These are phyloP conservation scores for Scomber scombrus DNA, from an alignment of 2,113 vertebrate species.

Conservation along the genomic window DNA sequence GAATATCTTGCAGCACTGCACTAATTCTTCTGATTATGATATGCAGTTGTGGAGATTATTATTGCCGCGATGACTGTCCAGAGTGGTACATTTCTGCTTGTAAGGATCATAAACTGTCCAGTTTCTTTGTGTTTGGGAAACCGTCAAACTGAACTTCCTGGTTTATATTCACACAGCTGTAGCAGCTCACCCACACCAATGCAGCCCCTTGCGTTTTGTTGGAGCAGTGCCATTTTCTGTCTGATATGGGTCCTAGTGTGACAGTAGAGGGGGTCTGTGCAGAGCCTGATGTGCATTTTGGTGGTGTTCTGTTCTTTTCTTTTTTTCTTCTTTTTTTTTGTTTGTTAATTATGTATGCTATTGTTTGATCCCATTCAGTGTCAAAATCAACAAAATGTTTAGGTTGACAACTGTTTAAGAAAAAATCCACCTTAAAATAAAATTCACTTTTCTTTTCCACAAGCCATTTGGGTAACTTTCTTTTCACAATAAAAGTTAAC, in stretches of 20 bases:
- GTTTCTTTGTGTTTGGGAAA: not conserved
- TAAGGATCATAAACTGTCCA: too few species aligned
- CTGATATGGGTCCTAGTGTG: constrained; percentile 28
- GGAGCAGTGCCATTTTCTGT: constrained; percentile 32
- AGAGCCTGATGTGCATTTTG: constrained; percentile 13
- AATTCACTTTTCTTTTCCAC: not conserved
- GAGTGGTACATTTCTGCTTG: too few species aligned
- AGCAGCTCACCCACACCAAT: not conserved
- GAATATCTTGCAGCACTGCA: too few species aligned
- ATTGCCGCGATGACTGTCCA: too few species aligned
- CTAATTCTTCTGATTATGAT: not conserved
- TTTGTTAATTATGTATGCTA: not conserved
- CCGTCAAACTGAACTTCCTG: constrained; percentile 16
- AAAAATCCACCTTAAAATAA: constrained; percentile 46
- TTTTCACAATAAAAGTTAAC: not conserved
- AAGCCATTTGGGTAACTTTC: not conserved
- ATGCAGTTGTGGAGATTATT: too few species aligned
- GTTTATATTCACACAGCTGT: not conserved
- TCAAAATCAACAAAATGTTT: constrained; percentile 26
- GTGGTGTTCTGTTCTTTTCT: not conserved
- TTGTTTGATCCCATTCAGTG: constrained; percentile 20
- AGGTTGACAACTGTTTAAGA: constrained; percentile 8
- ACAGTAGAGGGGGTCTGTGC: constrained; percentile 3
- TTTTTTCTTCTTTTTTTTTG: not conserved
- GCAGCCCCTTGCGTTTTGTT: not conserved